Base-by-base conservation (phyloP, 2,888 invertebrate genomes). In the Pollenia amentaria region DNA sequence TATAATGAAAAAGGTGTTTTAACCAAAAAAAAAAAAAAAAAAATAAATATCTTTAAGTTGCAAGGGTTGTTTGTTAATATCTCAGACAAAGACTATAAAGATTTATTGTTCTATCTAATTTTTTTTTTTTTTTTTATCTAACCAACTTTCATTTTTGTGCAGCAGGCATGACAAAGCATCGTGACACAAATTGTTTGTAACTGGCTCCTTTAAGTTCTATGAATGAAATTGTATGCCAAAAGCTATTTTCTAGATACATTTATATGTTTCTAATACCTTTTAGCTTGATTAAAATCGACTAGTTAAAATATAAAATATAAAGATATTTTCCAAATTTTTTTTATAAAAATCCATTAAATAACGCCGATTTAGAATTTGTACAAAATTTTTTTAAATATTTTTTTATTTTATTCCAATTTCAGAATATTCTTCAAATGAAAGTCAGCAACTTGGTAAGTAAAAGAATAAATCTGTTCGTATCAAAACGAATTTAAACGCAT, bases 41-140 rank as follows among this genome's bases (percentile, higher is more conserved):
- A 6, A 18, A 42, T 18, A 65, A 65, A 46, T 46, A 21, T 65
- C 21, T 65, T 65, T 65, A 16, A 65, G 14, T 44, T 21, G 42
- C 18, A 65, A 65, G 46, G 65, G 46, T 46, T 46, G 46, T 65
- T 12, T 57, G 29, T 11, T 29, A 29, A 14, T 57, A 2, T 29
- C 6, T 57, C 4, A 7, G 12, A 29, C 29, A 57, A 57, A 57
- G 29, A 57, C 18, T 55, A 16, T 12, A 57, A 57, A 57, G 29
- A 38, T 7, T 29, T 57, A 57, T 57, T 57, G 16, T 55, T 11
- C 55, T 18, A 55, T 12, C 11, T 21, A 21, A 55, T 2, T 14
- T 29, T 38, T 57, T 14, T 2, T 14, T 29, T 38, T 57, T 14
- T 29, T 29, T 29, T 29, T 1, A 57, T 14, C 2, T 8, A 2